These are phyloP conservation scores for Crypturellus undulatus DNA, from an alignment of 2,113 vertebrate genomes.

Conservation along the genomic window DNA sequence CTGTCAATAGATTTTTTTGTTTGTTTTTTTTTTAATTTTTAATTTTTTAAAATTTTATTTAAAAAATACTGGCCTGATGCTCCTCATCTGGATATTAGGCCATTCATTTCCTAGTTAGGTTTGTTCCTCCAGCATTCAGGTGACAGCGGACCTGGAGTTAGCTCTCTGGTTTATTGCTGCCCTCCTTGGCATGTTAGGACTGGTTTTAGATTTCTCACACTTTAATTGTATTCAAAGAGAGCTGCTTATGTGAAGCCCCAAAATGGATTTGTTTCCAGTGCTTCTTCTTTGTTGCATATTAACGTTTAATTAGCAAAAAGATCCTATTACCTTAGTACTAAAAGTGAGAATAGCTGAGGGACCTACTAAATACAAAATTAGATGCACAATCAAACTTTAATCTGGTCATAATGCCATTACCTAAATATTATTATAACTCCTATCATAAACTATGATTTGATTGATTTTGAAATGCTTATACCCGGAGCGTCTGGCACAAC, in stretches of 20 bases:
- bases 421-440: neutral
- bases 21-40: neutral
- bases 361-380: neutral
- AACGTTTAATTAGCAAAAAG: slow-evolving; percentile 55
- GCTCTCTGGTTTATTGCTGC: neutral
- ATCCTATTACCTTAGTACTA: slow-evolving; percentile 15
- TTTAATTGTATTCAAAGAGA: neutral
- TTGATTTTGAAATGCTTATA: slow-evolving; percentile 53
- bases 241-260: neutral
- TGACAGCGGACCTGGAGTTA: neutral
- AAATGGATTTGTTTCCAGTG: slow-evolving; percentile 45
- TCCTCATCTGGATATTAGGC: neutral
- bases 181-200: neutral
- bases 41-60: neutral
- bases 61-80: neutral
- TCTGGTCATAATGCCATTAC: slow-evolving; percentile 13
- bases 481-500: slow-evolving; percentile 13
- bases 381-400: slow-evolving; percentile 32
- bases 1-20: neutral
- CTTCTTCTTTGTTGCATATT: slow-evolving; percentile 41
- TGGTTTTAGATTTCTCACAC: neutral
- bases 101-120: neutral
- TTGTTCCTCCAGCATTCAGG: neutral
- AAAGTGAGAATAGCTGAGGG: slow-evolving; percentile 36
- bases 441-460: slow-evolving; percentile 26